Percentiles rank a stretch among this genome's conserved stretches.
Evolutionary conservation across 2,888 invertebrate species (phyloP).

Genomic region (Dynastes grantii): DNA sequence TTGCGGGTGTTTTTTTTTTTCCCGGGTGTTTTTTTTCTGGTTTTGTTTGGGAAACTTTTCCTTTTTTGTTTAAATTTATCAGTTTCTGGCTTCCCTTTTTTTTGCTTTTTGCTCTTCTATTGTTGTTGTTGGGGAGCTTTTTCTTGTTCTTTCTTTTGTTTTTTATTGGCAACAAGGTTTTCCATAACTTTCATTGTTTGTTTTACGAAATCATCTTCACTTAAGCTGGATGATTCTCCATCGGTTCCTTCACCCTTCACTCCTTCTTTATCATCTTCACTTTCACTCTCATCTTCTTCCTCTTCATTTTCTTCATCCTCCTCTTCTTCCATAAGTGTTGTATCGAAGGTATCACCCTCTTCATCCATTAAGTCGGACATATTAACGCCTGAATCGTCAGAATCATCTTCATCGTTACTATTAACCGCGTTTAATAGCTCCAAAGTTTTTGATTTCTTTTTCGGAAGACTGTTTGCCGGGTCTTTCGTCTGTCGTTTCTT

Average conservation of each 20-base stretch:
- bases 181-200: constrained; percentile 60
- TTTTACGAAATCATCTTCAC: constrained; percentile 60
- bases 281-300: constrained; percentile 60
- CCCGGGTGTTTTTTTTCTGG: constrained; percentile 56
- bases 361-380: constrained; percentile 61
- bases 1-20: constrained; percentile 34
- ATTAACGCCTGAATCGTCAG: constrained; percentile 63
- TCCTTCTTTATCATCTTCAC: constrained; percentile 68
- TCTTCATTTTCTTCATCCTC: constrained; percentile 67
- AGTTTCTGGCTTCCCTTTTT: constrained; percentile 50
- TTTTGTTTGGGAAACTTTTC: constrained; percentile 52
- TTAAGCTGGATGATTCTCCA: constrained; percentile 59
- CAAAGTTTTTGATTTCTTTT: constrained; percentile 64
- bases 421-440: constrained; percentile 59
- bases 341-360: constrained; percentile 64
- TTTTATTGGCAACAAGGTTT: constrained; percentile 63
- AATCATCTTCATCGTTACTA: constrained; percentile 63
- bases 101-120: constrained; percentile 64
- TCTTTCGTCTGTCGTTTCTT: constrained; percentile 65
- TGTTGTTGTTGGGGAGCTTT: constrained; percentile 52
- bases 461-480: constrained; percentile 53
- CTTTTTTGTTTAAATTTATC: not conserved
- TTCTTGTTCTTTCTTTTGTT: constrained; percentile 56
- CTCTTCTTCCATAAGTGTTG: constrained; percentile 64
- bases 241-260: constrained; percentile 60